These are phyloP conservation scores for Aldabrachelys gigantea DNA, from an alignment of 2,113 vertebrate species.

Conservation along the genomic window DNA sequence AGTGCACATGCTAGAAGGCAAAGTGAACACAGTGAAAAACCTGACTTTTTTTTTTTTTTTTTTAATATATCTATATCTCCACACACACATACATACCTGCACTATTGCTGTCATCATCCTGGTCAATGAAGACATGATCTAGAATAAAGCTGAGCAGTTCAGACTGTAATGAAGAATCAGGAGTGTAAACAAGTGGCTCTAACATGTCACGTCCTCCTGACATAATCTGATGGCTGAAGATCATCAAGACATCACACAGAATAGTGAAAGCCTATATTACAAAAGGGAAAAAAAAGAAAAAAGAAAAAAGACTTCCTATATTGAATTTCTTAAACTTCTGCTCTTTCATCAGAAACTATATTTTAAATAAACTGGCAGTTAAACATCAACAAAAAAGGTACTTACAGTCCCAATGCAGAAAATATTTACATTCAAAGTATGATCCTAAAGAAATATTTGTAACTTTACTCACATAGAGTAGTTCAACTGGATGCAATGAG, in stretches of 20 bases:
- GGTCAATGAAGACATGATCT: conserved; percentile 98
- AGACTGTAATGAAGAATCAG: conserved; percentile 94
- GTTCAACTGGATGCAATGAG: background rate
- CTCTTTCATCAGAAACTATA: background rate
- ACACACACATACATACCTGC: conserved; percentile 83
- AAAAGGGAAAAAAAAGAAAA: conserved; percentile 22
- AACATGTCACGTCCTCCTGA: conserved; percentile 94
- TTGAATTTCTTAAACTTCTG: background rate
- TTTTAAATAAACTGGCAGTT: background rate
- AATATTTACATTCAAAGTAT: background rate
- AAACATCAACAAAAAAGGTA: background rate
- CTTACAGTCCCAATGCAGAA: background rate
- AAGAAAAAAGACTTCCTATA: background rate
- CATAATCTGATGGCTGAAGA: conserved; percentile 99
- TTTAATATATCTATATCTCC: no score
- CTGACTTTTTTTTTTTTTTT: no score
- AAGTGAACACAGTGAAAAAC: background rate
- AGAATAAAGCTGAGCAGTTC: conserved; percentile 97
- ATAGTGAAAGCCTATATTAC: conserved; percentile 94
- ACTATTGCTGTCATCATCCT: conserved; percentile 96
- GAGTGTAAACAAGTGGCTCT: conserved; percentile 94
- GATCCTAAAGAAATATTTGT: rapidly evolving
- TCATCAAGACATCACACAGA: conserved; percentile 96
- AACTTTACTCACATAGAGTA: background rate
- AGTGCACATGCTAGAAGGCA: background rate